Conservation (phyloP, 2,797 vertebrate species). For the Poeciliopsis turneri region DNA sequence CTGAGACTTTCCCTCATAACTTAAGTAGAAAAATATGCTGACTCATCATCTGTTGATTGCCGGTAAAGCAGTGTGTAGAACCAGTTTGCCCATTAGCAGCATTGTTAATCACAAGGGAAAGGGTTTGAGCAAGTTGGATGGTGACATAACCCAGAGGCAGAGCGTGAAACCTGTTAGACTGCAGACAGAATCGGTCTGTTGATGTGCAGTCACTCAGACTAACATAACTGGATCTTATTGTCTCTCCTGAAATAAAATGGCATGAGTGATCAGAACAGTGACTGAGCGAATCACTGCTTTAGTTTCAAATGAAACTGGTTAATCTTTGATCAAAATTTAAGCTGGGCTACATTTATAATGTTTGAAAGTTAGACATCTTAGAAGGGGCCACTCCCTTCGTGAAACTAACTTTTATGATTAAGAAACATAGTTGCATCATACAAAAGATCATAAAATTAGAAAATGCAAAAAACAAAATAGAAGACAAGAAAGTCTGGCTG, state of each 20-base stretch:
- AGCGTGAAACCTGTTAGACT: slow-evolving; percentile 48
- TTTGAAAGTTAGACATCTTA: background rate
- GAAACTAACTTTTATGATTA: background rate
- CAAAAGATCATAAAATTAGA: background rate
- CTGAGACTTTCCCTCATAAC: slow-evolving; percentile 12
- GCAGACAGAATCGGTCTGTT: slow-evolving; percentile 52
- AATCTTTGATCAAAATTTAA: background rate
- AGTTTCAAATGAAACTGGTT: background rate
- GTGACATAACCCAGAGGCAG: slow-evolving; percentile 50
- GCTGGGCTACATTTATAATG: background rate
- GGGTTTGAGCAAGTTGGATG: slow-evolving; percentile 33
- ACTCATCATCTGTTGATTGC: slow-evolving; percentile 22
- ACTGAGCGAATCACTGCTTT: background rate
- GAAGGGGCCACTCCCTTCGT: no score
- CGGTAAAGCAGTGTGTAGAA: slow-evolving; percentile 11
- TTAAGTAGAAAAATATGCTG: slow-evolving; percentile 18
- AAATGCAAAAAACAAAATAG: background rate
- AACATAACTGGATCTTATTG: slow-evolving; percentile 52
- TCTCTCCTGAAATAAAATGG: slow-evolving; percentile 31
- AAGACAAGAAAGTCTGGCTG: background rate
- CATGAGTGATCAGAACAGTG: slow-evolving; percentile 29
- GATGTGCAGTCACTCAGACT: slow-evolving; percentile 62
- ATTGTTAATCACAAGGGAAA: slow-evolving; percentile 30
- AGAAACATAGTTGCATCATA: background rate
- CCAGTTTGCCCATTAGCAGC: slow-evolving; percentile 12